Evolutionary conservation across 2,888 invertebrate genomes (phyloP), one percentile per base, ranked within the genome.

Genomic region (Scaptomyza reducta): DNA sequence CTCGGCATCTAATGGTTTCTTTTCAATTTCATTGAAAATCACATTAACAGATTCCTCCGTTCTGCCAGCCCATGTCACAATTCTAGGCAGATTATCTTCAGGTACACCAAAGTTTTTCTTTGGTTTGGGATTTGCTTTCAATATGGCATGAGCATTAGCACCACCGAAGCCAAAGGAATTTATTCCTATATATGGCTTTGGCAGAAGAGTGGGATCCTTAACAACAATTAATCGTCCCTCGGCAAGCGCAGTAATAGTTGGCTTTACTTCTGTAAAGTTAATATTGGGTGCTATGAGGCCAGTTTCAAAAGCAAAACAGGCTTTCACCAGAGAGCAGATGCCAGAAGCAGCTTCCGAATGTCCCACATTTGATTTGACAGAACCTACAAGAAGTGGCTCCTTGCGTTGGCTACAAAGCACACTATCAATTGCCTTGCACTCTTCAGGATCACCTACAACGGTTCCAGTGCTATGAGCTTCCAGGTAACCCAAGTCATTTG

Each of bases 101-200:
- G 96, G 95, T 13, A 93, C 84, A 13, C 94, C 94, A 1, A 93
- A 92, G 89, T 95, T 95, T 0, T 49, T 13, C 56, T 92, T 92
- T 1, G 79, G 25, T 50, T 91, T 92, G 0, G 78, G 67, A 49
- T 59, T 56, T 0, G 80, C 90, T 44, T 79, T 83, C 0, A 92
- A 59, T 0, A 92, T 65, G 0, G 89, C 89, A 72, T 92, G 92
- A 47, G 95, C 95, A 87, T 97, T 97, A 4, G 96, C 95, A 0
- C 98, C 98, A 29, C 98, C 98, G 89, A 98, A 98, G 0, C 98
- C 98, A 90, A 98, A 98, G 10, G 97, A 97, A 92, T 97, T 98
- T 25, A 98, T 93, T 4, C 96, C 98, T 25, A 95, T 95, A 88
- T 95, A 93, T 18, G 96, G 96, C 31, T 95, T 95, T 33, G 94